phyloP scores from a whole-genome alignment of 2,888 invertebrate genomes.

The Bedellia somnulentella region DNA sequence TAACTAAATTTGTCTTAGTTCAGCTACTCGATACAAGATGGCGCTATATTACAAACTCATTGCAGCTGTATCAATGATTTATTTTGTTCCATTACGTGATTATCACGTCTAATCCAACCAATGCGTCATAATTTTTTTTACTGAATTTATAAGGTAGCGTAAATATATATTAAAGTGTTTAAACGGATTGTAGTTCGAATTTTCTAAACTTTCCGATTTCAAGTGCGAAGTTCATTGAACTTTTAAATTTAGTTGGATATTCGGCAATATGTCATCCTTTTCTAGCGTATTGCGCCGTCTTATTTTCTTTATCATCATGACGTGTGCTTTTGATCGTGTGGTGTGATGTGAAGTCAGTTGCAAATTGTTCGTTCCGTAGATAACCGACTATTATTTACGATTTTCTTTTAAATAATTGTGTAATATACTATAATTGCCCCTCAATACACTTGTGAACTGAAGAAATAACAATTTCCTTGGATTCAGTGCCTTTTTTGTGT shows the following conservation, averaged over 20 bases:
- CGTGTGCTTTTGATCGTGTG: conserved; percentile 29
- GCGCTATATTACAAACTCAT: conserved; percentile 10
- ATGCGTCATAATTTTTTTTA: background rate
- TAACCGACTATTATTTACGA: conserved; percentile 21
- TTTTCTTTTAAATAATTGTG: conserved; percentile 21
- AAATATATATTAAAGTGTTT: background rate
- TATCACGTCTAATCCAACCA: background rate
- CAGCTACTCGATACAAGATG: conserved; percentile 13
- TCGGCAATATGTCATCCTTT: conserved; percentile 12
- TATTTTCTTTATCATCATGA: conserved; percentile 32
- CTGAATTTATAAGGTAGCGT: background rate
- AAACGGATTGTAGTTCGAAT: background rate
- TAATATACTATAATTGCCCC: no score
- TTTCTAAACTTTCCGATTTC: background rate
- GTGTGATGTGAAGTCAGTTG: conserved; percentile 47
- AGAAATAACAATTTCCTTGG: no score
- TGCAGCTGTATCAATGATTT: background rate
- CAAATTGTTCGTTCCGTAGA: conserved; percentile 24
- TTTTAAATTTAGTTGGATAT: conserved; percentile 7
- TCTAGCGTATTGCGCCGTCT: conserved; percentile 19
- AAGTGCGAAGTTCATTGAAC: conserved; percentile 3
- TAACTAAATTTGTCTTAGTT: conserved; percentile 6
- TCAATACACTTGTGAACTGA: no score
- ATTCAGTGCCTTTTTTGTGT: no score
- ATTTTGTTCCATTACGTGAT: background rate